phyloP scores from a whole-genome alignment of 2,113 vertebrate species.

The Macroglossus sobrinus region DNA sequence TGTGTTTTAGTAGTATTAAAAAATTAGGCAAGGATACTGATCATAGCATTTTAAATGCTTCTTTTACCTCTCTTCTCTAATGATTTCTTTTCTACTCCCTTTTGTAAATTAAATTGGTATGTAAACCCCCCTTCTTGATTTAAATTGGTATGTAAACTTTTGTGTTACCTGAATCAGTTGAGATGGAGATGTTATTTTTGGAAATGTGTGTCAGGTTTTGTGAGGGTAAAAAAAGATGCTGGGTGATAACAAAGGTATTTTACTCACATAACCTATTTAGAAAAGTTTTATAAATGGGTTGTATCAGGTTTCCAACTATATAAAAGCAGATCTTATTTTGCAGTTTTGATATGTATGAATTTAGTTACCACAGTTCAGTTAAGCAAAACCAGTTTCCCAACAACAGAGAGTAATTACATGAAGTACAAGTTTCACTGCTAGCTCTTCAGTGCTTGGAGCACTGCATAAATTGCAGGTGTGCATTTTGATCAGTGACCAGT shows the following conservation, averaged over 20 bases:
- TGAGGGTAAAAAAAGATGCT: neutral
- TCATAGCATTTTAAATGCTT: slow-evolving; percentile 13
- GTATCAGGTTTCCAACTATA: neutral
- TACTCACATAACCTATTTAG: slow-evolving; percentile 33
- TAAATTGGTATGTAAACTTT: neutral
- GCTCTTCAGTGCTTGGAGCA: neutral
- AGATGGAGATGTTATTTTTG: neutral
- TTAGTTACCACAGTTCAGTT: neutral
- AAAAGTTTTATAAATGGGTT: slow-evolving; percentile 23
- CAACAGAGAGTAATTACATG: neutral
- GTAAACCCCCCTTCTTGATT: neutral
- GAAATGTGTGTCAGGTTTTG: slow-evolving; percentile 11
- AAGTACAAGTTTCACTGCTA: neutral
- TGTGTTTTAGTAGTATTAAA: neutral
- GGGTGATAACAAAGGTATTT: slow-evolving; percentile 9
- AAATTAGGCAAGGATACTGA: neutral
- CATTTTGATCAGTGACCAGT: neutral
- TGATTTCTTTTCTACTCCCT: neutral
- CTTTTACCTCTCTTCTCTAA: neutral
- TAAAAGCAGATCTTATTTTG: slow-evolving; percentile 18
- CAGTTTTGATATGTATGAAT: neutral
- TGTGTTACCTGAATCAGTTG: slow-evolving; percentile 29
- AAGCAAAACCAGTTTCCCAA: neutral
- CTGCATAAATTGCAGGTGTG: neutral
- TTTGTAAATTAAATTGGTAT: neutral